Percentiles rank a stretch among this genome's conserved stretches.
Evolutionary conservation across 2,888 invertebrate species (phyloP).

Genomic region (Drosophila quasianomalipes): DNA sequence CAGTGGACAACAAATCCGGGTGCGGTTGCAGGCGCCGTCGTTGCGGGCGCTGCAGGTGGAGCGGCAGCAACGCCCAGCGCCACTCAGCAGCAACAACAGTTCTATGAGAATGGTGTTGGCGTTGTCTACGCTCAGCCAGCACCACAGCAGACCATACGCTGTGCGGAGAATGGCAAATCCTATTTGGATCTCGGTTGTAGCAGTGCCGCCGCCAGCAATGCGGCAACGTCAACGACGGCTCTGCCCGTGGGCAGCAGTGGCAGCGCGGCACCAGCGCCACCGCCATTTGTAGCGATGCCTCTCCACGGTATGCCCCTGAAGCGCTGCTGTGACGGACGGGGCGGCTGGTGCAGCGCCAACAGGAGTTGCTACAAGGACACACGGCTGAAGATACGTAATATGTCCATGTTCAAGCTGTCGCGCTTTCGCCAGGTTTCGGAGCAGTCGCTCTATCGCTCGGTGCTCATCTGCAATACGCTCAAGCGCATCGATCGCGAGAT

Average conservation of each 20-base stretch:
- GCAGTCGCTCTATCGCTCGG: slow-evolving; percentile 94
- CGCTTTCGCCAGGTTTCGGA: slow-evolving; percentile 95
- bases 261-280: slow-evolving; percentile 24
- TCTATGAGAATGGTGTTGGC: slow-evolving; percentile 64
- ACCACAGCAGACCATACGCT: slow-evolving; percentile 94
- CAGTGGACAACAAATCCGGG: slow-evolving; percentile 69
- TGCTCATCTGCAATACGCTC: slow-evolving; percentile 96
- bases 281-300: slow-evolving; percentile 56
- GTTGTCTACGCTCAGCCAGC: slow-evolving; percentile 87
- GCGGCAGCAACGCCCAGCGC: slow-evolving; percentile 28
- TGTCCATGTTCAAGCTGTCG: slow-evolving; percentile 96
- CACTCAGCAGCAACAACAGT: slow-evolving; percentile 63
- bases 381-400: slow-evolving; percentile 94
- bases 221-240: slow-evolving; percentile 43
- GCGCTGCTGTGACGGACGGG: slow-evolving; percentile 90
- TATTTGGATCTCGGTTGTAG: slow-evolving; percentile 93
- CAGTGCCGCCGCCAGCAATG: slow-evolving; percentile 85
- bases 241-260: slow-evolving; percentile 34
- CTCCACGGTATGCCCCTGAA: slow-evolving; percentile 83
- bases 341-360: slow-evolving; percentile 89
- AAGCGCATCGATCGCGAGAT: slow-evolving; percentile 95
- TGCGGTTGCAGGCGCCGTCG: slow-evolving; percentile 13
- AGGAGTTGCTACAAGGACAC: slow-evolving; percentile 94
- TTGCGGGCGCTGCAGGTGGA: slow-evolving; percentile 16
- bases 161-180: slow-evolving; percentile 95